Conservation (phyloP, 1,140 invertebrate species). For the Alviniconcha marisindica region DNA sequence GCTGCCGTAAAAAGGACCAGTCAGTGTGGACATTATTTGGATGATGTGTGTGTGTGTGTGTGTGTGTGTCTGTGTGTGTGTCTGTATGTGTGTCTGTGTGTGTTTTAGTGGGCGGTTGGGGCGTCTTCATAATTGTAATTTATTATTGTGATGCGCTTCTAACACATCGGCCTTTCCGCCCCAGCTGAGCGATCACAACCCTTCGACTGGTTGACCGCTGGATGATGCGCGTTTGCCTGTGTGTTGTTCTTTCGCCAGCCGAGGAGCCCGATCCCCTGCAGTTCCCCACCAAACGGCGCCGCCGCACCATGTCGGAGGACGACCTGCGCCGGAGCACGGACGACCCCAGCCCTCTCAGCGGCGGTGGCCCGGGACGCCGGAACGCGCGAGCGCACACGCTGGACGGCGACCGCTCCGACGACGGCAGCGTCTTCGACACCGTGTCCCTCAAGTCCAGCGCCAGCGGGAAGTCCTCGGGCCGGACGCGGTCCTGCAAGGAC, state of each 20-base stretch:
- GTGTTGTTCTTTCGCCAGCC: conserved; percentile 48
- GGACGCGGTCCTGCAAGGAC: neutral
- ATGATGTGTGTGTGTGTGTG: conserved; percentile 10
- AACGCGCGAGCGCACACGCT: neutral
- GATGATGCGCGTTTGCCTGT: too few species aligned
- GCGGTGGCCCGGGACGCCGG: conserved; percentile 14
- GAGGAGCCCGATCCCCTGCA: conserved; percentile 85
- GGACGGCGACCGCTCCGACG: conserved; percentile 25
- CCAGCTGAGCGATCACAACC: too few species aligned
- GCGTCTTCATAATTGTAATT: too few species aligned
- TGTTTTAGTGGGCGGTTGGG: too few species aligned
- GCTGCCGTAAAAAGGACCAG: too few species aligned
- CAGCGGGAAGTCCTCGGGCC: neutral
- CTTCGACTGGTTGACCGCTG: too few species aligned
- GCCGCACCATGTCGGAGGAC: conserved; percentile 78
- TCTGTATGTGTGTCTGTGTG: neutral
- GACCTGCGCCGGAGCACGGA: conserved; percentile 77
- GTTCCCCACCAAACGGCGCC: conserved; percentile 84
- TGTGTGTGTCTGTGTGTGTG: neutral
- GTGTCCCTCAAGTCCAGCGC: neutral
- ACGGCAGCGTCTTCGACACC: conserved; percentile 12
- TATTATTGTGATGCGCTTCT: too few species aligned
- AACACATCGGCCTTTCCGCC: too few species aligned
- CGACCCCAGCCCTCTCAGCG: conserved; percentile 17
- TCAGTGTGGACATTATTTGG: too few species aligned